Percentiles rank a stretch among this genome's conserved stretches.
Conservation (phyloP, 2,888 invertebrate species). For the Dorcus hopei region DNA sequence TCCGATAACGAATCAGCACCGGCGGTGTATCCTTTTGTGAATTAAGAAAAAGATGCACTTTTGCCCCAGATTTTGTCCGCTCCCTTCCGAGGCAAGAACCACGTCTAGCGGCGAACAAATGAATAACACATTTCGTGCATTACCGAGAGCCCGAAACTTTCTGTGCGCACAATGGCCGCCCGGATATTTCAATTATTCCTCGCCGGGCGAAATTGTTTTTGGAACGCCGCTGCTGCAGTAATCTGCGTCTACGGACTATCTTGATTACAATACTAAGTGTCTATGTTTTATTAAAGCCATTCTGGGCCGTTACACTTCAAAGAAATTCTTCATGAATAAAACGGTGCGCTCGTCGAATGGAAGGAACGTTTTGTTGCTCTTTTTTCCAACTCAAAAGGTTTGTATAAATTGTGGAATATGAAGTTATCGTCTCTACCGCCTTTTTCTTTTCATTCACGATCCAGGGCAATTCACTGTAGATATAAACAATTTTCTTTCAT, state of each 20-base stretch:
- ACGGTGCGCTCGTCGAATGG: neutral
- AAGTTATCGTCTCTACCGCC: too few species aligned
- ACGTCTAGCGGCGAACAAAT: conserved; percentile 18
- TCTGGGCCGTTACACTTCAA: neutral
- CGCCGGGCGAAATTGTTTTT: conserved; percentile 29
- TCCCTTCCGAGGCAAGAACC: neutral
- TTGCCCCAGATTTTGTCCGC: too few species aligned
- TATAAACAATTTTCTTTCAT: too few species aligned
- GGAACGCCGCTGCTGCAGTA: conserved; percentile 15
- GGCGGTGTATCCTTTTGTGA: too few species aligned
- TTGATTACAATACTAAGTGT: conserved; percentile 10
- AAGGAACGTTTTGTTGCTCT: neutral
- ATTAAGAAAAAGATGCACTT: too few species aligned
- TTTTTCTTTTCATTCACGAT: too few species aligned
- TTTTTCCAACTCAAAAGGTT: too few species aligned
- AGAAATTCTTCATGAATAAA: neutral
- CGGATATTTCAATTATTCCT: conserved; percentile 32
- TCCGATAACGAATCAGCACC: too few species aligned
- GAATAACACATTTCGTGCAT: conserved; percentile 30
- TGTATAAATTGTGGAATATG: too few species aligned
- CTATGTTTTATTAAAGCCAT: neutral
- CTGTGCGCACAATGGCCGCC: conserved; percentile 24
- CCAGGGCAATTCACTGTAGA: too few species aligned
- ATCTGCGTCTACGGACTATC: conserved; percentile 12
- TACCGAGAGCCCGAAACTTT: conserved; percentile 24